These are phyloP conservation scores for Orthosia gracilis DNA, from an alignment of 2,888 invertebrate genomes.

Conservation along the genomic window DNA sequence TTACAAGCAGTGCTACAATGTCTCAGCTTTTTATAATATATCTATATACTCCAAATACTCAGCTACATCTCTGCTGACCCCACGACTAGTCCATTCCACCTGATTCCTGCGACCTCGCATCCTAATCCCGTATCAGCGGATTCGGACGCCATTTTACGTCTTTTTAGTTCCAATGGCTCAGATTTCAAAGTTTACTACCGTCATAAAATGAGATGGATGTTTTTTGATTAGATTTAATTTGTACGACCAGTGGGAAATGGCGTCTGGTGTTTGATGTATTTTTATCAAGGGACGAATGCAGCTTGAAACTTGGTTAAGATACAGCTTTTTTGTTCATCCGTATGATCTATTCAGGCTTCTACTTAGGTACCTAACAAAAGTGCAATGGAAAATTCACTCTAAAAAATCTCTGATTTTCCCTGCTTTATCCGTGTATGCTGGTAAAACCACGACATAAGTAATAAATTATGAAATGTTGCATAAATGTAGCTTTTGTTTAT, in stretches of 20 bases:
- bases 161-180: slow-evolving; percentile 62
- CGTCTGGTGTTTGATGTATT: slow-evolving; percentile 51
- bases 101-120: slow-evolving; percentile 39
- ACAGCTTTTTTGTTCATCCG: neutral
- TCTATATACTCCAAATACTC: neutral
- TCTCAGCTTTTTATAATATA: neutral
- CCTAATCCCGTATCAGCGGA: slow-evolving; percentile 59
- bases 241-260: slow-evolving; percentile 51
- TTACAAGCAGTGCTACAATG: neutral
- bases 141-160: slow-evolving; percentile 62
- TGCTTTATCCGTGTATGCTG: too few relatives aligned
- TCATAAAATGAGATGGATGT: slow-evolving; percentile 67
- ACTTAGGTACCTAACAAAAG: too few relatives aligned
- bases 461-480: too few relatives aligned
- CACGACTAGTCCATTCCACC: slow-evolving; percentile 19
- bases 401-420: neutral
- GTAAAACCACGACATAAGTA: too few relatives aligned
- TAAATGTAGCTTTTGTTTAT: too few relatives aligned
- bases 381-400: neutral
- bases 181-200: slow-evolving; percentile 64
- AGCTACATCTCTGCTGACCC: slow-evolving; percentile 11
- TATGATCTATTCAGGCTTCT: neutral
- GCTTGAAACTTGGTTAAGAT: neutral
- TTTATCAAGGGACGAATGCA: slow-evolving; percentile 29
- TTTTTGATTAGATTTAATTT: slow-evolving; percentile 71